Evolutionary conservation across 2,797 vertebrate genomes (phyloP).

Genomic region (Coluber constrictor): DNA sequence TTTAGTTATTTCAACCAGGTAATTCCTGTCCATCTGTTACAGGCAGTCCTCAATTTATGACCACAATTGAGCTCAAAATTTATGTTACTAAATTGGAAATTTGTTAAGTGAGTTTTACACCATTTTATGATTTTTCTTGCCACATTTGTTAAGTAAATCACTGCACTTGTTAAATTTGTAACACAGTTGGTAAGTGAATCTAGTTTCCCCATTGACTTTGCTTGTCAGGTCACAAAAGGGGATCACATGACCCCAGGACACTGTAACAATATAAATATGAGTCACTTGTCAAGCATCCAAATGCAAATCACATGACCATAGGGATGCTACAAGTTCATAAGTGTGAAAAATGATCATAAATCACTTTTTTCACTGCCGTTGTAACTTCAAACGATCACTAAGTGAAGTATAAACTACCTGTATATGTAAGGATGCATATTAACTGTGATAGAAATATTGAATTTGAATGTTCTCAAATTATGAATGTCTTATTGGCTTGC

Average conservation of each 20-base stretch:
- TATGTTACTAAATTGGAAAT: not conserved
- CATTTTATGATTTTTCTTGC: too few relatives aligned
- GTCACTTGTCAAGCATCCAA: not conserved
- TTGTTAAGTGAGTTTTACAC: not conserved
- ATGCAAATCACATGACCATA: not conserved
- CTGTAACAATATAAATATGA: not conserved
- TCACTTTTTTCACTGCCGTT: too few relatives aligned
- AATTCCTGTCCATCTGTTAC: not conserved
- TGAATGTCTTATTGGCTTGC: not conserved
- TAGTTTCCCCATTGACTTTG: too few relatives aligned
- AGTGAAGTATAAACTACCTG: not conserved
- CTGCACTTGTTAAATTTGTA: too few relatives aligned
- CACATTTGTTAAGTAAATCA: too few relatives aligned
- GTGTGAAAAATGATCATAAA: not conserved
- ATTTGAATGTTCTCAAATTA: not conserved
- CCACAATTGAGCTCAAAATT: not conserved
- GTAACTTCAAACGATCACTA: not conserved
- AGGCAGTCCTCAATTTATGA: not conserved
- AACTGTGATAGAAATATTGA: not conserved
- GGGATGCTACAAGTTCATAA: not conserved
- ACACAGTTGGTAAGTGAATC: not conserved
- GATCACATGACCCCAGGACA: not conserved
- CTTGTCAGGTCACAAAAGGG: not conserved
- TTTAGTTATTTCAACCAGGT: not conserved
- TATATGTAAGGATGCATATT: not conserved